A percentile compares a stretch with the other conserved stretches of the same genome.
phyloP scores from a whole-genome alignment of 1,140 invertebrate species.

The Belonocnema kinseyi region DNA sequence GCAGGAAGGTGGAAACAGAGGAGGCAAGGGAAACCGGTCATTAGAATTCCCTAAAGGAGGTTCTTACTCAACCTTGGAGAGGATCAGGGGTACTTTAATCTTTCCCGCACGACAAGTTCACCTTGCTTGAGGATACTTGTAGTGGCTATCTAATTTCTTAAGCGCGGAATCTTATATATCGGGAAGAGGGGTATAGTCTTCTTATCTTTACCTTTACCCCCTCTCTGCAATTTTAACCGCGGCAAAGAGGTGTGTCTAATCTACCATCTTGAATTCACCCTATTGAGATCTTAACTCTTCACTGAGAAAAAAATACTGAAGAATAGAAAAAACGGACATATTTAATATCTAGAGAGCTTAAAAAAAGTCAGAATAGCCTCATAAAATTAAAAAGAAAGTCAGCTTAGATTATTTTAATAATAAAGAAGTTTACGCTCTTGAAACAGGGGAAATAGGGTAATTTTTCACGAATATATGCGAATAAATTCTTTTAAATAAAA shows the following conservation, averaged over 20 bases:
- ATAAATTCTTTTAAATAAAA: too few relatives aligned
- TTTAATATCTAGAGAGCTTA: too few relatives aligned
- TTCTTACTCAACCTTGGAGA: slow-evolving; percentile 53
- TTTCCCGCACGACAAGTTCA: slow-evolving; percentile 63
- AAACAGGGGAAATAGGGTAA: too few relatives aligned
- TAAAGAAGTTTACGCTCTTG: too few relatives aligned
- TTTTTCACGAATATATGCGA: too few relatives aligned
- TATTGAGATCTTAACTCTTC: neutral
- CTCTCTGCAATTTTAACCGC: neutral
- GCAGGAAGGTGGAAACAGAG: slow-evolving; percentile 13
- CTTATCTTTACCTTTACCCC: slow-evolving; percentile 26
- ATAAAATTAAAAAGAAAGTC: too few relatives aligned
- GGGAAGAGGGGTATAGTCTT: slow-evolving; percentile 21
- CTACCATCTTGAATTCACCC: neutral
- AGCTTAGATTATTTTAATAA: too few relatives aligned
- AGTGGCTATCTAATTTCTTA: slow-evolving; percentile 60
- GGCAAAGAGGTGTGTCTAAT: slow-evolving; percentile 11
- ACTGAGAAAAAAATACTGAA: too few relatives aligned
- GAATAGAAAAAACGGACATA: too few relatives aligned
- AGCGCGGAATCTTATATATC: slow-evolving; percentile 50
- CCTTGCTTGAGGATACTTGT: slow-evolving; percentile 51
- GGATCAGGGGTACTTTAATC: slow-evolving; percentile 63
- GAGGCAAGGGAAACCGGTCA: slow-evolving; percentile 45
- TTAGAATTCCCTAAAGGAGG: slow-evolving; percentile 58
- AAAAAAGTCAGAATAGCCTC: too few relatives aligned